These are phyloP conservation scores for Hermodice carunculata DNA, from an alignment of 2,888 invertebrate genomes.

Conservation along the genomic window DNA sequence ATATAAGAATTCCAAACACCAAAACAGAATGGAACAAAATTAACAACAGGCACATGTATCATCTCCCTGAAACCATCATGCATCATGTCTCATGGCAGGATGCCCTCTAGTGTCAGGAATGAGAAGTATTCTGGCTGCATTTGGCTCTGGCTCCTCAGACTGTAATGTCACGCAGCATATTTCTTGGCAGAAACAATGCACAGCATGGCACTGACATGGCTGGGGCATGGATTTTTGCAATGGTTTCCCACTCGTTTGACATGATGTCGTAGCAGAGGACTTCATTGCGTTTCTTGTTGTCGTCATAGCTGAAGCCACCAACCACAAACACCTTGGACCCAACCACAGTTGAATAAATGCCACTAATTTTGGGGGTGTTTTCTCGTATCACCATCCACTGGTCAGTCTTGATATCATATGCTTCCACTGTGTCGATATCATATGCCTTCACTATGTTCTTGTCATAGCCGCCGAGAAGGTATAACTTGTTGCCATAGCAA, in stretches of 20 bases:
- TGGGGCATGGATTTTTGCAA: constrained; percentile 12
- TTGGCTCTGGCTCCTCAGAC: too few species aligned
- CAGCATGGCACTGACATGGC: constrained; percentile 30
- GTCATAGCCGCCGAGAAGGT: constrained; percentile 25
- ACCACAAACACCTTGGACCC: constrained; percentile 12
- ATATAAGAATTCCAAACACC: neutral
- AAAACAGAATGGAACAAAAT: neutral
- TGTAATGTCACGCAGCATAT: constrained; percentile 3
- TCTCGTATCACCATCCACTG: constrained; percentile 22
- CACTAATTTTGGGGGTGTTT: constrained; percentile 23
- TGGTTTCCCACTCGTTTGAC: constrained; percentile 19
- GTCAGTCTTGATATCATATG: constrained; percentile 16
- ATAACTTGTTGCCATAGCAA: constrained; percentile 9
- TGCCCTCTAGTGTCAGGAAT: too few species aligned
- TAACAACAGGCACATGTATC: neutral
- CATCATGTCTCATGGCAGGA: too few species aligned
- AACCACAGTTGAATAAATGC: constrained; percentile 16
- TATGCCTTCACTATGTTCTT: constrained; percentile 30
- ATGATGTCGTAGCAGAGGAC: constrained; percentile 21
- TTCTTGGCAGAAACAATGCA: constrained; percentile 19
- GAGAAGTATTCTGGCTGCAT: too few species aligned
- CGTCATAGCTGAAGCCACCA: constrained; percentile 30
- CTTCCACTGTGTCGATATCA: constrained; percentile 23
- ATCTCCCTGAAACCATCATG: too few species aligned
- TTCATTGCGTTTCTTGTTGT: constrained; percentile 27